phyloP scores from a whole-genome alignment of 2,888 invertebrate genomes.

The Harpalus rubripes region DNA sequence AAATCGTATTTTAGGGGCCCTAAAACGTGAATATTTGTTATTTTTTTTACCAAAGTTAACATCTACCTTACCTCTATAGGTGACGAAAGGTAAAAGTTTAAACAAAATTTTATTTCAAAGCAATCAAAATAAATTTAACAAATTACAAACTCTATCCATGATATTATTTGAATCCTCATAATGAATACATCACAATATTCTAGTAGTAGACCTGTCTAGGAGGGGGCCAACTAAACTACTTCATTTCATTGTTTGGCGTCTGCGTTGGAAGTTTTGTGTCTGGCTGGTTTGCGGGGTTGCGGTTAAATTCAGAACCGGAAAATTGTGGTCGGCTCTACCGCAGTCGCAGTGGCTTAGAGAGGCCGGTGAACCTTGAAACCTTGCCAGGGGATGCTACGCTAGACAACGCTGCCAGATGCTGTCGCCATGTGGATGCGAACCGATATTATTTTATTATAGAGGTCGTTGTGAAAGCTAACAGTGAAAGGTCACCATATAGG shows the following conservation, averaged over 20 bases:
- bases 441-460: slow-evolving; percentile 33
- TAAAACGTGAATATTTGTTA: no score
- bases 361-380: background rate
- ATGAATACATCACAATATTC: background rate
- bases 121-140: no score
- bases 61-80: no score
- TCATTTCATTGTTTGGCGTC: slow-evolving; percentile 21
- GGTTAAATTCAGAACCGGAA: slow-evolving; percentile 45
- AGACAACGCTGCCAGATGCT: background rate
- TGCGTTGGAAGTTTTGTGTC: slow-evolving; percentile 25
- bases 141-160: no score
- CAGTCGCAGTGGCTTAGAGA: slow-evolving; percentile 6
- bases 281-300: slow-evolving; percentile 30
- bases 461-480: background rate
- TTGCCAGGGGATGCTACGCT: background rate
- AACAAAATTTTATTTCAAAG: no score
- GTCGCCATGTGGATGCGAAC: background rate
- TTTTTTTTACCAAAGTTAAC: no score
- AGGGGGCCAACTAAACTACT: background rate
- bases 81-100: no score
- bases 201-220: background rate
- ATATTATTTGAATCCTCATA: no score
- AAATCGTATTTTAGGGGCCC: no score
- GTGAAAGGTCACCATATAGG: no score
- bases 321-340: slow-evolving; percentile 18